Evolutionary conservation across 2,797 vertebrate genomes (phyloP).

Genomic region (Anguilla obscura): DNA sequence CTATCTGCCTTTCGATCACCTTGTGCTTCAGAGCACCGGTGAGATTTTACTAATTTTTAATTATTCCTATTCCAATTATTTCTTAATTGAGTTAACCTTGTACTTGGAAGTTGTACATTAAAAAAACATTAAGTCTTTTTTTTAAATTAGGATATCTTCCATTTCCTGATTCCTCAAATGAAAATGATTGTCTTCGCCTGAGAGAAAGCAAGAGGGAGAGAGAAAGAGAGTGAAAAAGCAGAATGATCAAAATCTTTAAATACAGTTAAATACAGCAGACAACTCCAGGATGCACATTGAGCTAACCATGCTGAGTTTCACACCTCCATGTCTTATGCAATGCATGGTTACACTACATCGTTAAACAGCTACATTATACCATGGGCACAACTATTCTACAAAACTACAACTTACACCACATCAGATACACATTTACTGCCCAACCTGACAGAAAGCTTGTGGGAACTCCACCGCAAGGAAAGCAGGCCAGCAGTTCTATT

Average conservation of each 20-base stretch:
- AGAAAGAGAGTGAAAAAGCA: neutral
- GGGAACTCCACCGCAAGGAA: neutral
- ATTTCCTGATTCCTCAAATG: neutral
- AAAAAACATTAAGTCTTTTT: neutral
- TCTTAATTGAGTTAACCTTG: neutral
- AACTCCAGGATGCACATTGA: neutral
- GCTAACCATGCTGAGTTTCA: conserved; percentile 13
- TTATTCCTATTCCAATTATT: no score
- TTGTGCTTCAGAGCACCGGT: neutral
- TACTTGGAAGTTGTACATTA: neutral
- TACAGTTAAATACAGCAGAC: neutral
- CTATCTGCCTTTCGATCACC: neutral
- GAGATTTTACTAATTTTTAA: neutral
- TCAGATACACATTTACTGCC: neutral
- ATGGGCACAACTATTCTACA: neutral
- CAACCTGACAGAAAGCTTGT: neutral
- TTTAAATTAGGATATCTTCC: neutral
- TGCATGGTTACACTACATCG: neutral
- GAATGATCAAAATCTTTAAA: neutral
- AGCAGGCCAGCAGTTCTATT: neutral
- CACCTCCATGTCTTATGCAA: neutral
- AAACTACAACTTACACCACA: neutral
- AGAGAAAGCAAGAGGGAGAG: neutral
- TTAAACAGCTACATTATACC: neutral
- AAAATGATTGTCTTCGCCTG: conserved; percentile 29